Evolutionary conservation across 2,888 invertebrate genomes (phyloP).

Genomic region (Acronicta alni): DNA sequence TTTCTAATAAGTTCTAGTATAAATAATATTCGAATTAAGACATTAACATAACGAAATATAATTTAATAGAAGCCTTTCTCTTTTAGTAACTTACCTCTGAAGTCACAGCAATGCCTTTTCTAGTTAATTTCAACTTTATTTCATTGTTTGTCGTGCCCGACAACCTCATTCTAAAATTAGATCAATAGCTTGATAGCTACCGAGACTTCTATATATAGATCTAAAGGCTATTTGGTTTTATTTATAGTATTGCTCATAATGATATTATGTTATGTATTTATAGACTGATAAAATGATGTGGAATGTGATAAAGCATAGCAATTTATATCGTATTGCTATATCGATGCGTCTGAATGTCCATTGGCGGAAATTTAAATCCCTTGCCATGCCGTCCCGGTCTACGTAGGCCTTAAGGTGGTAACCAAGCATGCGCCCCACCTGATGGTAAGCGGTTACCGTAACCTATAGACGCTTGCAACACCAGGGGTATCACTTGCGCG

Average conservation of each 20-base stretch:
- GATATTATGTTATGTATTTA: neutral
- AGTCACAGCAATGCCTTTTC: slow-evolving; percentile 7
- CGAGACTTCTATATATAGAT: slow-evolving; percentile 42
- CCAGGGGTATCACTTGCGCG: too few relatives aligned
- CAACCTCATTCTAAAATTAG: slow-evolving; percentile 28
- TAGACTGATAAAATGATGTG: neutral
- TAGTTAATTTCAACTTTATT: slow-evolving; percentile 11
- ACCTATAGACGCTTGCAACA: too few relatives aligned
- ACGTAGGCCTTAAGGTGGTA: too few relatives aligned
- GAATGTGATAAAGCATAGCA: too few relatives aligned
- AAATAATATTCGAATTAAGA: neutral
- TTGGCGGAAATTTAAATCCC: too few relatives aligned
- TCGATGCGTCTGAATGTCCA: too few relatives aligned
- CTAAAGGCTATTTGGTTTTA: neutral
- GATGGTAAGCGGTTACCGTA: too few relatives aligned
- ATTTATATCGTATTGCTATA: too few relatives aligned
- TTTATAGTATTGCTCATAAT: neutral
- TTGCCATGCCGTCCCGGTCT: too few relatives aligned
- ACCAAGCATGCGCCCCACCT: too few relatives aligned
- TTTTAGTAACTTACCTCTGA: neutral
- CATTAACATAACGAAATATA: neutral
- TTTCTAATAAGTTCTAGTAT: neutral
- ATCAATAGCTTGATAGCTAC: slow-evolving; percentile 32
- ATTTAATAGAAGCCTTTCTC: neutral
- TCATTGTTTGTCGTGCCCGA: neutral